Base-by-base conservation (phyloP, 64 coral and sea anemone genomes). In the Montipora cactus region DNA sequence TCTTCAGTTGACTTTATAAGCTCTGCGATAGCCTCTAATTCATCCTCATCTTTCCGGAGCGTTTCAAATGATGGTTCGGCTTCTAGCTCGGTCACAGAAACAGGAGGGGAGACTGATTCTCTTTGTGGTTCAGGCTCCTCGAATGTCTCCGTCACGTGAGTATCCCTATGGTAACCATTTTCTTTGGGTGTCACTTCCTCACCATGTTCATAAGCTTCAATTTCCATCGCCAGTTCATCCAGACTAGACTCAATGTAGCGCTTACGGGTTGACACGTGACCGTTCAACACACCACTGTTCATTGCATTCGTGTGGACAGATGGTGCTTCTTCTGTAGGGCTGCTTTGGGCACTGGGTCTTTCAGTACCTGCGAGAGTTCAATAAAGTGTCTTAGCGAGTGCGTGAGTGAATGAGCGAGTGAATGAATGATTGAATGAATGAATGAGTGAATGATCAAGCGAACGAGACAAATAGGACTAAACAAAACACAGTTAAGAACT, bases 161-260 rank as follows among this genome's bases (percentile, higher is more conserved):
- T 15, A 7, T 46, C 86, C 22, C 49, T 46, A 20, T 44, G 4
- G 47, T 58, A 28, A 49, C 18, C 68, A 76, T 53, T 57, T 11
- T 47, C 1, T 51, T 89, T 89, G 0, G 82, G 73, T 18, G 5
- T 77, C 4, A 46, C 72, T 5, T 61, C 72, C 14, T 28, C 82
- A 2, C 46, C 23, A 83, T 18, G 70, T 85, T 97, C 95, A 47
- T 97, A 97, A 74, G 90, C 78, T 90, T 97, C 93, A 59, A 97
- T 92, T 77, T 97, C 95, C 58, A 88, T 79, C 8, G 95, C 95
- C 47, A 97, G 93, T n/a, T 97, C 95, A 80, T 97, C 95, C 68
- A 97, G 87, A 79, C 95, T 97, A 28, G 89, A 95, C 75, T 97
- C 95, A 18, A 97, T 87, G 78, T 95, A 89, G 12, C 90, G 86